Evolutionary conservation across 2,113 vertebrate genomes (phyloP), one percentile per base, ranked within the genome.

Genomic region (Heterochromis multidens): DNA sequence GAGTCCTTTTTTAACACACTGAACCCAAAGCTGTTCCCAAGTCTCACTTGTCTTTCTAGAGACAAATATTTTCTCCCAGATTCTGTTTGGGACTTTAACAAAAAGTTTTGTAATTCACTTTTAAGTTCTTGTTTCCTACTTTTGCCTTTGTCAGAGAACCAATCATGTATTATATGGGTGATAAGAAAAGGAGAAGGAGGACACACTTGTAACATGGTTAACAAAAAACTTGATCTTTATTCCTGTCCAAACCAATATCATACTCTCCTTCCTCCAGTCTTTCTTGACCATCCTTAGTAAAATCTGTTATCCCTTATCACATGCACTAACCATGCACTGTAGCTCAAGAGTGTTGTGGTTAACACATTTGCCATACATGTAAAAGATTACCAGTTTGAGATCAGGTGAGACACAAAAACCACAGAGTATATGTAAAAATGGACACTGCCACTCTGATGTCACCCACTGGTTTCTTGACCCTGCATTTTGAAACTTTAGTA

Each of bases 401-500:
- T n/a, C n/a, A n/a, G n/a, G n/a, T n/a, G 61, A n/a, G 19, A 23
- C 61, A 3, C 31, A 65, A 37, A 35, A 65, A 65, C 33, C 3
- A 37, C 31, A 31, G 31, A 4, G 31, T 31, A 31, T 8, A 65
- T 65, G 62, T 63, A 40, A 65, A 63, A 23, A 65, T 4, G 0
- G 23, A 37, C 62, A 0, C 33, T 14, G 33, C 37, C 21, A 40
- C 62, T 65, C 33, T 65, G 62, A 2, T n/a, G 25, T 67, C 37
- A 25, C 21, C 40, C 63, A 67, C 21, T 67, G 63, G 35, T 43
- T 67, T n/a, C n/a, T n/a, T n/a, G n/a, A n/a, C n/a, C n/a, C n/a
- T n/a, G n/a, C n/a, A n/a, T n/a, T n/a, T n/a, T n/a, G n/a, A n/a
- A n/a, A n/a, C n/a, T n/a, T 25, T 67, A 67, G 12, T 9, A 37